phyloP scores from a whole-genome alignment of 2,113 vertebrate genomes.

The Micronycteris hirsuta region DNA sequence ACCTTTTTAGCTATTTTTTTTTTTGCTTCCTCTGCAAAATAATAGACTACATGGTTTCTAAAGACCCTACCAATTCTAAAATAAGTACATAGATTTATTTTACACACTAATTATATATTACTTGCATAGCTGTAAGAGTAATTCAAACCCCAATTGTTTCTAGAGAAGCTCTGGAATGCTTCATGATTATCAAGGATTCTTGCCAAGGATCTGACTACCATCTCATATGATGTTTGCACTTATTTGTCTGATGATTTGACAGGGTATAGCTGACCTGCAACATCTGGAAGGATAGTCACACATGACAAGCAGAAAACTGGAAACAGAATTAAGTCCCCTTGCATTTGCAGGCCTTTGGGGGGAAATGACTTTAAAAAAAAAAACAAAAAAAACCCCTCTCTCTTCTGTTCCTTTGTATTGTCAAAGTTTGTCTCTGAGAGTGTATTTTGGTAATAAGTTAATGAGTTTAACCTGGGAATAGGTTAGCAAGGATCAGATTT shows the following conservation, averaged over 20 bases:
- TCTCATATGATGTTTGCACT: neutral
- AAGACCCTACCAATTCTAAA: neutral
- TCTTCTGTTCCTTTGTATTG: neutral
- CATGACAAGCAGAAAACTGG: constrained; percentile 17
- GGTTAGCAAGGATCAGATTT: neutral
- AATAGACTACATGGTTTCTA: neutral
- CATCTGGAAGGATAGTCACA: neutral
- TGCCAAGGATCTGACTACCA: neutral
- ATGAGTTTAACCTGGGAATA: neutral
- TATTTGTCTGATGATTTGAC: neutral
- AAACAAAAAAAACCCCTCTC: neutral
- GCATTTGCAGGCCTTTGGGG: neutral
- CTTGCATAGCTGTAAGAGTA: neutral
- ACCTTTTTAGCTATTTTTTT: neutral
- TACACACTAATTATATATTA: neutral
- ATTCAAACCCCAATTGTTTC: neutral
- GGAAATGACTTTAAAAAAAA: neutral
- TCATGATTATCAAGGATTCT: neutral
- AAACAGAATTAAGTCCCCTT: neutral
- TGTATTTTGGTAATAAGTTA: neutral
- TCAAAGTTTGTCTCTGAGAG: neutral
- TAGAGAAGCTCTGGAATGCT: neutral
- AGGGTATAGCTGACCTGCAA: neutral
- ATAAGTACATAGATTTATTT: neutral
- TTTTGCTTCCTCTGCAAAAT: neutral